Evolutionary conservation across 1,140 invertebrate genomes (phyloP), one percentile per base, ranked within the genome.

Genomic region (Parapsyche elsis): DNA sequence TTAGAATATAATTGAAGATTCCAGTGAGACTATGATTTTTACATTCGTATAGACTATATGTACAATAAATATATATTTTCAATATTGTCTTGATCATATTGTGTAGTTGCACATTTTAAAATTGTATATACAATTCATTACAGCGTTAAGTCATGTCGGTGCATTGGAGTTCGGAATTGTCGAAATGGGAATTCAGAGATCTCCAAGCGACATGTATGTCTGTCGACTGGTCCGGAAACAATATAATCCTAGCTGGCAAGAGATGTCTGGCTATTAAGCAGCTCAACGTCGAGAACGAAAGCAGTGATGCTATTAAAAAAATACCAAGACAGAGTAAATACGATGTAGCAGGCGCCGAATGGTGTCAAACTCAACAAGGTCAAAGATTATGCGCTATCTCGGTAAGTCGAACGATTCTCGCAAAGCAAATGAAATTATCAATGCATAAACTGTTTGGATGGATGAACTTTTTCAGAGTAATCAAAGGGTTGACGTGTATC

Each of bases 171-270:
- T 87, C 88, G 21, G 88, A 89, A 84, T 83, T 86, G 38, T 87
- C 88, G 85, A 89, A 89, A 86, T 89, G 87, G 87, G 88, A 89
- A 80, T 89, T 89, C 81, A 85, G 88, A 70, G 92, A 93, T 84
- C 85, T 92, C n/a, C 90, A 97, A 91, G 96, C 96, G 12, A 97
- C 94, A 85, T 94, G 95, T 57, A 97, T 98, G 95, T 95, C 96
- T 81, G 92, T 97, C 26, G 95, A 97, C 88, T 94, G 92, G 83
- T 92, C 93, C 44, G 96, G 96, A 2, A 93, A 93, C 83, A 94
- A 93, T 88, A 94, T 95, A 30, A 88, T 98, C 75, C 88, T 98
- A 80, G 95, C 96, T 57, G 96, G 96, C 0, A 92, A 95, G 30
- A 90, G 94, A 85, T 94, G 93, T 86, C 90, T 98, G 64, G 95